Conservation (phyloP, 2,113 vertebrate species). For the Cyphotilapia sp. region DNA sequence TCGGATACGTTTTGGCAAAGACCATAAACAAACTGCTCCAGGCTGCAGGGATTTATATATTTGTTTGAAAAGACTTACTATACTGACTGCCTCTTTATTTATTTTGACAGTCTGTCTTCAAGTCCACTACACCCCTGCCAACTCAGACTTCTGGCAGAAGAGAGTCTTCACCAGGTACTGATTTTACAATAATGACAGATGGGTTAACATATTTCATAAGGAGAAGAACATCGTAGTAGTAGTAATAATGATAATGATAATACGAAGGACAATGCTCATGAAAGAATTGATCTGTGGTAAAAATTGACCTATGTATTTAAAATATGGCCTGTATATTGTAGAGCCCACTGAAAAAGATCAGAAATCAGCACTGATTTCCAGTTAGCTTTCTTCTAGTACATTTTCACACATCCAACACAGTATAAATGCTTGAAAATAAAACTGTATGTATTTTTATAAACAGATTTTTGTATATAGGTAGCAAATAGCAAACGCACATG, state of each 20-base stretch:
- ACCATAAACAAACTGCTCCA: neutral
- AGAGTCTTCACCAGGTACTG: constrained; percentile 74
- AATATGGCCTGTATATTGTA: neutral
- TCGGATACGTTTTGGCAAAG: neutral
- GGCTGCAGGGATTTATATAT: neutral
- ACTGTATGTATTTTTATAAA: neutral
- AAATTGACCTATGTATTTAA: neutral
- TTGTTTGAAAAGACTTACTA: neutral
- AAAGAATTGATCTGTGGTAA: neutral
- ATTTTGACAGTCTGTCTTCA: constrained; percentile 20
- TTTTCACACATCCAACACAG: neutral
- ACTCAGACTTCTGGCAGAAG: constrained; percentile 41
- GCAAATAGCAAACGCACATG: neutral
- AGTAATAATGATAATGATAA: neutral
- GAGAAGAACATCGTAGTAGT: neutral
- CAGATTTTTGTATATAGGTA: neutral
- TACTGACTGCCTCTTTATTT: neutral
- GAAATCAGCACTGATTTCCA: neutral
- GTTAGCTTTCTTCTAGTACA: neutral
- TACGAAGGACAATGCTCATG: neutral
- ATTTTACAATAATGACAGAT: neutral
- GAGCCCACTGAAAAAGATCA: neutral
- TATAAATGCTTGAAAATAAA: neutral
- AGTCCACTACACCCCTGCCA: constrained; percentile 52
- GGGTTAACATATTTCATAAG: neutral